Evolutionary conservation across 30 jellyfish, hydroid and myxozoan genomes (phyloP).

Genomic region (Hydractinia echinata): DNA sequence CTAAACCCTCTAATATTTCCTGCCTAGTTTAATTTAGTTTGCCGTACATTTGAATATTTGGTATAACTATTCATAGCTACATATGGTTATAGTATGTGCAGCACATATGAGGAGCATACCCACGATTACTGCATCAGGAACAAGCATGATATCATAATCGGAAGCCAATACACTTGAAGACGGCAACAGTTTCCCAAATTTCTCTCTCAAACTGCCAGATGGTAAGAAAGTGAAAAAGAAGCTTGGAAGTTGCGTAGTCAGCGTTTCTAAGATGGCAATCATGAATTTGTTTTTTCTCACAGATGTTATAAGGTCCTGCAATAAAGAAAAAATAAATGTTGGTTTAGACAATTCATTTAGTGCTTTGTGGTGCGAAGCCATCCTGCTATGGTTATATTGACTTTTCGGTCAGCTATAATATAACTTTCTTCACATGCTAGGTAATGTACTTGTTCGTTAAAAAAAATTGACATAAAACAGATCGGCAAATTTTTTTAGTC

Average conservation of each 20-base stretch:
- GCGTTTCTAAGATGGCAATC: conserved; percentile 18
- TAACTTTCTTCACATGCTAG: no score
- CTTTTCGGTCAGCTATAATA: no score
- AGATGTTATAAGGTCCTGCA: conserved; percentile 2
- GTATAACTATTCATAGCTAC: no score
- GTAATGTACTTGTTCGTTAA: no score
- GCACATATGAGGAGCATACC: neutral
- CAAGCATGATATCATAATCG: conserved; percentile 44
- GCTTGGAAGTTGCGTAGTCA: conserved; percentile 42
- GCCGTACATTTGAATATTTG: no score
- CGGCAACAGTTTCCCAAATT: conserved; percentile 48
- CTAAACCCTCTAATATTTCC: no score
- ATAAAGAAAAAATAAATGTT: neutral
- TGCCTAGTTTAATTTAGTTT: no score
- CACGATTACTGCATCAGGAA: conserved; percentile 30
- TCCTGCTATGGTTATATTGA: no score
- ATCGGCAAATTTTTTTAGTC: no score
- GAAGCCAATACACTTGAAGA: conserved; percentile 50
- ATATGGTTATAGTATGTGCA: no score
- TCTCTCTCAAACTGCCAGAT: conserved; percentile 58
- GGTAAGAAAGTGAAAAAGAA: conserved; percentile 47
- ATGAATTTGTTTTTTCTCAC: conserved; percentile 24
- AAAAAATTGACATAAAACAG: no score
- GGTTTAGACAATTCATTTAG: no score
- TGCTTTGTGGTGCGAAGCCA: neutral